These are phyloP conservation scores for Aleadryas rufinucha DNA, from an alignment of 2,113 vertebrate genomes.

Conservation along the genomic window DNA sequence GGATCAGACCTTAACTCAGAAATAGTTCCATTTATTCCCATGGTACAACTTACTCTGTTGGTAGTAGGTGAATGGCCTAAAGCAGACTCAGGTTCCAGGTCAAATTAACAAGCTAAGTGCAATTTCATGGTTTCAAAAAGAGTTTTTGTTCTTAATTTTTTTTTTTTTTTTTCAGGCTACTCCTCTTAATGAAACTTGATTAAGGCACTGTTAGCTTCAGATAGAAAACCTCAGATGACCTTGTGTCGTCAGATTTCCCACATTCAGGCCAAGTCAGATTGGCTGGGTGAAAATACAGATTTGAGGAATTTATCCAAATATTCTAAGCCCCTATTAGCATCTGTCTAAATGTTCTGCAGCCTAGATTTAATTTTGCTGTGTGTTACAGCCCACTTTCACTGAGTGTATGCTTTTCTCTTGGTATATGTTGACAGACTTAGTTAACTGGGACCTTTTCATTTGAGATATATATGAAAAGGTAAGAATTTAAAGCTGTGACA, in stretches of 20 bases:
- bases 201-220: not conserved
- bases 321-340: not conserved
- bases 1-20: not conserved
- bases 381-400: not conserved
- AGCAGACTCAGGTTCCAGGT: not conserved
- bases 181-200: not conserved
- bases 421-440: not conserved
- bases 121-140: not conserved
- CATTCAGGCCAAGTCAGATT: not conserved
- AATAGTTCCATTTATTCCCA: not conserved
- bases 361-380: not conserved
- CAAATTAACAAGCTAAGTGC: not conserved
- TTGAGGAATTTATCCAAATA: not conserved
- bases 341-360: not conserved
- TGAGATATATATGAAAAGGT: not conserved
- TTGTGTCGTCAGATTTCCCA: not conserved
- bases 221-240: not conserved
- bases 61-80: not conserved
- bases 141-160: rapidly evolving
- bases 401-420: not conserved
- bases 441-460: not conserved
- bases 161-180: not conserved
- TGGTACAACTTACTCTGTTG: not conserved
- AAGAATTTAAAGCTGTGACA: not conserved
- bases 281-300: not conserved